A percentile compares a stretch with the other conserved stretches of the same genome.
Evolutionary conservation across 2,888 invertebrate species (phyloP).

Genomic region (Xestia sexstrigata): DNA sequence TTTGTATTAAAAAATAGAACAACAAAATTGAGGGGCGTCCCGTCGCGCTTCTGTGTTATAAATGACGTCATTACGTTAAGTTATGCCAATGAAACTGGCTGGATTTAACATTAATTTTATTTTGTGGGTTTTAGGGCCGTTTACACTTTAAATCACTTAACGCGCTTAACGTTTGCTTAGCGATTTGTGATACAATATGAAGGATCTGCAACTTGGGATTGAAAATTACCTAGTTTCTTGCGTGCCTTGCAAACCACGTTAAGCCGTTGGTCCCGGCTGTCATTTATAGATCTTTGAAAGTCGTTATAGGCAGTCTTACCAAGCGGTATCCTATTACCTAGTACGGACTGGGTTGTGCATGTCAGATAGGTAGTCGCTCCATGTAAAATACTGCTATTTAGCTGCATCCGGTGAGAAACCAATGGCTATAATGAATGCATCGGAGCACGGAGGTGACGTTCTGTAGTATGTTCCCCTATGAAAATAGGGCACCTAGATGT

Average conservation of each 20-base stretch:
- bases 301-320: no score
- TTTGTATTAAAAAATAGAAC: constrained; percentile 32
- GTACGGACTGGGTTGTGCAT: no score
- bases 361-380: no score
- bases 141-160: background rate
- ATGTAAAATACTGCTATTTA: no score
- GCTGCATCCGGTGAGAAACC: no score
- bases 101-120: background rate
- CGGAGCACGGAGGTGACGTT: background rate
- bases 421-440: background rate
- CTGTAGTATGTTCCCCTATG: background rate
- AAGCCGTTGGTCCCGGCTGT: no score
- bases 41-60: constrained; percentile 23
- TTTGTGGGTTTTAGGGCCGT: background rate
- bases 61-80: constrained; percentile 32
- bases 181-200: background rate
- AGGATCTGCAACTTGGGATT: background rate
- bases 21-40: constrained; percentile 12
- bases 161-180: background rate
- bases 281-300: no score
- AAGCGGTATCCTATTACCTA: no score
- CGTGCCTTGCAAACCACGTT: no score
- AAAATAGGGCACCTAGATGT: no score
- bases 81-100: constrained; percentile 18
- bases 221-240: no score